A percentile compares a stretch with the other conserved stretches of the same genome.
phyloP scores from a whole-genome alignment of 2,888 invertebrate species.

The Rotaria socialis region DNA sequence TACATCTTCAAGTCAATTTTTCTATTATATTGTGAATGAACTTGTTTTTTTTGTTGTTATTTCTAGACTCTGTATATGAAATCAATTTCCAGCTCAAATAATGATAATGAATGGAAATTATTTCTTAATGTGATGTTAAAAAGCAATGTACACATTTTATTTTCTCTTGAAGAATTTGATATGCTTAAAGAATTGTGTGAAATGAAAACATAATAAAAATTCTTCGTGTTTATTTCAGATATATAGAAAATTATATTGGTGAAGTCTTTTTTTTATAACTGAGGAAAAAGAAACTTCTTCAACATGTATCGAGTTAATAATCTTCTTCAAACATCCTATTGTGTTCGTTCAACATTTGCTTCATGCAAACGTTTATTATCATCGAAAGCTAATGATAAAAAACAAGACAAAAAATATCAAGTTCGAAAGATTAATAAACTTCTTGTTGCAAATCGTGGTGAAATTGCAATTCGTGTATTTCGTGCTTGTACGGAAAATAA shows the following conservation, averaged over 20 bases:
- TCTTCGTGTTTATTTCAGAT: neutral
- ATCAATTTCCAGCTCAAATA: neutral
- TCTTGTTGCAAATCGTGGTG: slow-evolving; percentile 90
- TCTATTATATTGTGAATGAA: too few species aligned
- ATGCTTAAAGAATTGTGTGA: slow-evolving; percentile 1
- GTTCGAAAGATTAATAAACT: slow-evolving; percentile 70
- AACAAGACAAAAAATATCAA: neutral
- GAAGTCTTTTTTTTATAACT: neutral
- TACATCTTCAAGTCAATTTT: too few species aligned
- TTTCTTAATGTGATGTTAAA: neutral
- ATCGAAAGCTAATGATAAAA: neutral
- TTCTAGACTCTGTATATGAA: slow-evolving; percentile 28
- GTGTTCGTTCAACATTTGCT: slow-evolving; percentile 9
- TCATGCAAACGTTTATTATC: slow-evolving; percentile 6
- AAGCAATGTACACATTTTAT: neutral
- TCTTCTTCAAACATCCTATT: slow-evolving; percentile 1
- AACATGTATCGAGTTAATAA: slow-evolving; percentile 22
- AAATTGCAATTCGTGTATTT: slow-evolving; percentile 95
- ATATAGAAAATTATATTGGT: neutral
- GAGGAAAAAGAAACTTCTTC: neutral
- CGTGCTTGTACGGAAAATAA: slow-evolving; percentile 94
- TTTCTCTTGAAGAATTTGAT: slow-evolving; percentile 27
- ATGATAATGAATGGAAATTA: slow-evolving; percentile 26
- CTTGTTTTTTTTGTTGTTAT: too few species aligned
- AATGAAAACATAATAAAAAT: slow-evolving; percentile 14